Evolutionary conservation across 35 echinoderm and acorn worm genomes (phyloP), one percentile per base, ranked within the genome.

Genomic region (Apostichopus californicus): DNA sequence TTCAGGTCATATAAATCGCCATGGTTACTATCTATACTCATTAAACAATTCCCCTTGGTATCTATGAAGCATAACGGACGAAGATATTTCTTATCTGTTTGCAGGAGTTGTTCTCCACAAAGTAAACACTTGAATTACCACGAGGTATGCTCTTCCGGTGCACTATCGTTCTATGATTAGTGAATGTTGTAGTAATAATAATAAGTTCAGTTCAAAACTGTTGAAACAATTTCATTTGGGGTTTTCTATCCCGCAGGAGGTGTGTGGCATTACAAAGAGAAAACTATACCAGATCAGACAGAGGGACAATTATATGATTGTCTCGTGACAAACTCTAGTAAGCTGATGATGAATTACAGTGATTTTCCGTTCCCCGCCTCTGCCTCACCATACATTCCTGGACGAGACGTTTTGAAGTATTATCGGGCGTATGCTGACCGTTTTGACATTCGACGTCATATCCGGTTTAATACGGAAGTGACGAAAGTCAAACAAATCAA

Each of bases 301-400:
- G 89, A 78, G 25, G 86, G 92, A 13, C 83, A 75, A 20, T 54
- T 93, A 11, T 93, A 93, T 26, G 64, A 93, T 23, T 88, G 92
- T 9, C 92, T 93, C 15, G 86, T 93, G 34, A 93, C 92, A 8
- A 93, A 93, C 63, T 85, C 92, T 55, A 93, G 92, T 81, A 93
- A 93, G 89, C 22, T 78, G 21, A 93, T 93, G 92, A 80, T 87
- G 77, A 77, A 86, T 57, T 93, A 89, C 64, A 93, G 92, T 55
- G 92, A 93, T 34, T 93, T 93, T 75, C 86, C 92, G 34, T 89
- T 86, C 22, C 78, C 92, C 54, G 11, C 8, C 11, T 72, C 86
- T 55, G 17, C 86, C 1, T 75, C 92, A 5, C 85, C 92, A 22
- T 93, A 93, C 60, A 55, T 93, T 7, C 56, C 85, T n/a, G 55